phyloP scores from a whole-genome alignment of 2,888 invertebrate species.

The Ecliptopera silaceata region DNA sequence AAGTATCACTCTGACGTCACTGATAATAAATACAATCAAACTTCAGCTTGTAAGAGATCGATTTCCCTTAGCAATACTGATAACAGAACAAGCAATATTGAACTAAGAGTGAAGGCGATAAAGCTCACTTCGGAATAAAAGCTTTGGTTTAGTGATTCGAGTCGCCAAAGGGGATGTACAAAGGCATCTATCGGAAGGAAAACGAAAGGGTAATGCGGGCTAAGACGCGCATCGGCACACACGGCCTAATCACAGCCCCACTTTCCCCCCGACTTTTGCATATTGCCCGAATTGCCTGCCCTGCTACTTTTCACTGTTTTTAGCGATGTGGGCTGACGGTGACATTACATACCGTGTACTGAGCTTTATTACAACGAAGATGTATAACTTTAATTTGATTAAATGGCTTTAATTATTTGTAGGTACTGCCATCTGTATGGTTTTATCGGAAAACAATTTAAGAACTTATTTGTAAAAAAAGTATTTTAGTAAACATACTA shows the following conservation, averaged over 20 bases:
- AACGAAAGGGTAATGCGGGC: constrained; percentile 83
- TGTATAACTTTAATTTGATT: no score
- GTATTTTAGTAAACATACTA: no score
- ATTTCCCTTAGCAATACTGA: neutral
- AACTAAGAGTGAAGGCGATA: neutral
- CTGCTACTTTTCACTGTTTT: constrained; percentile 60
- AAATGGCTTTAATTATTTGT: no score
- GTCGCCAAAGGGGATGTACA: constrained; percentile 45
- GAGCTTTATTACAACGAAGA: no score
- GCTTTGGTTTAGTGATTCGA: constrained; percentile 1
- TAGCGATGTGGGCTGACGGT: constrained; percentile 29
- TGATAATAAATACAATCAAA: neutral
- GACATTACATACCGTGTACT: no score
- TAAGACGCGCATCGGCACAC: constrained; percentile 83
- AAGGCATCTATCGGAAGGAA: constrained; percentile 82
- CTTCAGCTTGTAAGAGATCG: neutral
- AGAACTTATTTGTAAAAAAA: no score
- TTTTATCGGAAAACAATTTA: no score
- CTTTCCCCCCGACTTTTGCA: constrained; percentile 74
- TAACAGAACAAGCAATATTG: neutral
- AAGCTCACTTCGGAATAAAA: constrained; percentile 15
- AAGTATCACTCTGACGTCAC: constrained; percentile 1
- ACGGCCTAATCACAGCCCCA: constrained; percentile 78
- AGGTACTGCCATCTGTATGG: no score
- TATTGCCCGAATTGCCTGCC: constrained; percentile 81